A percentile compares a stretch with the other conserved stretches of the same genome.
These are phyloP conservation scores for Chirona hameri DNA, from an alignment of 2,888 invertebrate species.

Conservation along the genomic window DNA sequence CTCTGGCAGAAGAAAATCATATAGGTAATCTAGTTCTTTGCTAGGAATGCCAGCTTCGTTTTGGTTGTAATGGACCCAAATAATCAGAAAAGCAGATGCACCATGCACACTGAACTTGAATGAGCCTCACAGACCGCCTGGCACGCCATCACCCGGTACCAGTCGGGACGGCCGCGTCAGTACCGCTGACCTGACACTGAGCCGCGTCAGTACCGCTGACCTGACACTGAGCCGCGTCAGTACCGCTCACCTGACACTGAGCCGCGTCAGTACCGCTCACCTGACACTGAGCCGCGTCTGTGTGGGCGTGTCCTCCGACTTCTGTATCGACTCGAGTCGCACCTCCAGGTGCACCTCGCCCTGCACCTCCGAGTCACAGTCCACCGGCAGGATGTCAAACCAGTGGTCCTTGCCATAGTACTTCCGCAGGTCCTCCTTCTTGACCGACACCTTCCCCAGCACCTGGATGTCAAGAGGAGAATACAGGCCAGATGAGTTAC, in stretches of 20 bases:
- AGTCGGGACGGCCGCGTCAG: too few species aligned
- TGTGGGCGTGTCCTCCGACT: slow-evolving; percentile 50
- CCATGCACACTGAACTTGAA: too few species aligned
- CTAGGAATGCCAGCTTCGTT: too few species aligned
- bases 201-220: too few species aligned
- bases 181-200: slow-evolving; percentile 51
- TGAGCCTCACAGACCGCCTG: too few species aligned
- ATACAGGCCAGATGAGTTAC: too few species aligned
- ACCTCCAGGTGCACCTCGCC: slow-evolving; percentile 79
- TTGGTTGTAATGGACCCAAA: too few species aligned
- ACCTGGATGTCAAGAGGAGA: background rate
- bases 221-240: slow-evolving; percentile 49
- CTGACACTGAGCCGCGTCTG: slow-evolving; percentile 51
- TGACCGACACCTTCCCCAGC: slow-evolving; percentile 79
- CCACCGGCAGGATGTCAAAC: slow-evolving; percentile 80
- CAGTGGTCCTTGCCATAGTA: slow-evolving; percentile 91
- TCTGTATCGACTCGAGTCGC: slow-evolving; percentile 60
- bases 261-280: slow-evolving; percentile 44
- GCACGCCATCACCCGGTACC: too few species aligned
- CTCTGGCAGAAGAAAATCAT: too few species aligned
- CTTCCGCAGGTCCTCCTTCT: slow-evolving; percentile 76
- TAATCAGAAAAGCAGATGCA: too few species aligned
- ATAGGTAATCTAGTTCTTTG: too few species aligned
- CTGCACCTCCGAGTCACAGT: slow-evolving; percentile 84
- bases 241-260: slow-evolving; percentile 50